These are phyloP conservation scores for Triplophysa tibetana DNA, from an alignment of 2,113 vertebrate genomes.

Conservation along the genomic window DNA sequence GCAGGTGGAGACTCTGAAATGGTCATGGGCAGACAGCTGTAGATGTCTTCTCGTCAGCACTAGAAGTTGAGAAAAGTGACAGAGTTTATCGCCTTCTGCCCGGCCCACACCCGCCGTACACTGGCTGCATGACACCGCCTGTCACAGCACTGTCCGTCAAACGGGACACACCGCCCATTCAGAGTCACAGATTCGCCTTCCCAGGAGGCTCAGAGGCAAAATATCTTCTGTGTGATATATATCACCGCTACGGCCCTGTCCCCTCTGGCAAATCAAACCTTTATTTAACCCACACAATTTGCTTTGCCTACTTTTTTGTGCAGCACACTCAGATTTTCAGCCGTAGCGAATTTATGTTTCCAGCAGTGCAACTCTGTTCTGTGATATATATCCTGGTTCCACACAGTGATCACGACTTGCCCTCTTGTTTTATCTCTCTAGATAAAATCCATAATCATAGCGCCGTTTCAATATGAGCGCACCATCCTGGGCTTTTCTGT, in stretches of 20 bases:
- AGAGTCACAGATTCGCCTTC: slow-evolving; percentile 25
- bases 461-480: neutral
- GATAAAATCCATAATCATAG: slow-evolving; percentile 23
- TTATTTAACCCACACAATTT: slow-evolving; percentile 37
- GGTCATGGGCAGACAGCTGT: slow-evolving; percentile 46
- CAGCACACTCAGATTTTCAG: slow-evolving; percentile 5
- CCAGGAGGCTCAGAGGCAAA: slow-evolving; percentile 28
- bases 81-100: slow-evolving; percentile 58
- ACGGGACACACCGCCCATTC: slow-evolving; percentile 33
- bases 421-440: slow-evolving; percentile 13
- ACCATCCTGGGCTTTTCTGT: neutral
- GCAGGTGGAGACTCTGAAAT: slow-evolving; percentile 50
- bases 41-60: slow-evolving; percentile 39
- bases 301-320: slow-evolving; percentile 16
- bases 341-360: slow-evolving; percentile 29
- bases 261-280: slow-evolving; percentile 32
- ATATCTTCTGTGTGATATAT: slow-evolving; percentile 39
- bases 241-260: slow-evolving; percentile 33
- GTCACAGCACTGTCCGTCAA: slow-evolving; percentile 67
- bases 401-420: slow-evolving; percentile 1
- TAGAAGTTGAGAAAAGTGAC: slow-evolving; percentile 59
- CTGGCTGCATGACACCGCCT: slow-evolving; percentile 63
- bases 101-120: slow-evolving; percentile 58
- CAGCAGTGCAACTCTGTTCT: slow-evolving; percentile 21
- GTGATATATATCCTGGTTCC: slow-evolving; percentile 13